Conservation (phyloP, 2,888 invertebrate species). For the Acheta domesticus region DNA sequence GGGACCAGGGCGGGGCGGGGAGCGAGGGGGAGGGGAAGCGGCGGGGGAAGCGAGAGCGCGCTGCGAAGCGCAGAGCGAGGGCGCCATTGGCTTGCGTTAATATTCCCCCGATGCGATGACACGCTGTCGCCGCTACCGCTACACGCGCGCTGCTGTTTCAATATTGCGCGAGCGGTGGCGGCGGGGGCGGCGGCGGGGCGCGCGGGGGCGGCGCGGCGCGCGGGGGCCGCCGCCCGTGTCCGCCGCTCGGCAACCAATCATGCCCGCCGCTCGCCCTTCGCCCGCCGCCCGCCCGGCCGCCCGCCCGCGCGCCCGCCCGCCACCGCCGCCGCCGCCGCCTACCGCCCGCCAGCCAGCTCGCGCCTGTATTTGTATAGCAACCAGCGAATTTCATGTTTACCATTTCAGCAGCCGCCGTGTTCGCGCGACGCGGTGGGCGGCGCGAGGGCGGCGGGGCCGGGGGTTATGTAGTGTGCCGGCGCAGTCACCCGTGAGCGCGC, state of each 20-base stretch:
- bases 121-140: not conserved
- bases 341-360: constrained; percentile 28
- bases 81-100: constrained; percentile 18
- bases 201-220: not conserved
- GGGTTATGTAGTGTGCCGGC: constrained; percentile 31
- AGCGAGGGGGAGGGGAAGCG: not conserved
- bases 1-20: not conserved
- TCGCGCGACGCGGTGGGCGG: not conserved
- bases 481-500: constrained; percentile 34
- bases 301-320: not conserved
- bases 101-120: constrained; percentile 6
- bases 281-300: constrained; percentile 27
- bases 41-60: not conserved
- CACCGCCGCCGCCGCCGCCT: not conserved
- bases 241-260: constrained; percentile 30
- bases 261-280: constrained; percentile 19
- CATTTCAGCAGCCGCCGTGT: constrained; percentile 31
- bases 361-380: constrained; percentile 36
- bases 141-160: constrained; percentile 18
- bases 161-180: not conserved
- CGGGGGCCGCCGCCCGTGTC: constrained; percentile 7
- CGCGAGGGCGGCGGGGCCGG: not conserved
- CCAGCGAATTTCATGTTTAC: constrained; percentile 38
- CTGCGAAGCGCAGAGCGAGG: not conserved
- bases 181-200: not conserved